Evolutionary conservation across 2,888 invertebrate genomes (phyloP).

Genomic region (Chrysolina haemoptera): DNA sequence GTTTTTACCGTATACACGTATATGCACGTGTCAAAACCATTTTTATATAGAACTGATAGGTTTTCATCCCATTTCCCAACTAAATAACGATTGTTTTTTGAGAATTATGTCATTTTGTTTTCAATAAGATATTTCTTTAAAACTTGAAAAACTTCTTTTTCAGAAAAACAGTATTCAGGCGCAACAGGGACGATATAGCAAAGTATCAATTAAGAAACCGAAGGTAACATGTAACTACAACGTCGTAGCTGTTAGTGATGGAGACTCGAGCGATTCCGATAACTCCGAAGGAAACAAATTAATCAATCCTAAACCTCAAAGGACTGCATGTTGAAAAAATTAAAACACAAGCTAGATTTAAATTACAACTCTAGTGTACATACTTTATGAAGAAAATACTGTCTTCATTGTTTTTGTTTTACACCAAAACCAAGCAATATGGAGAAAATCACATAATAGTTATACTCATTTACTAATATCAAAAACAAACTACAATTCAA

Average conservation of each 20-base stretch:
- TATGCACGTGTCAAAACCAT: too few species aligned
- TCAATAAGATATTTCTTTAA: neutral
- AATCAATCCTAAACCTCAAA: conserved; percentile 62
- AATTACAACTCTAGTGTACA: conserved; percentile 54
- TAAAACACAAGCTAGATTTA: conserved; percentile 32
- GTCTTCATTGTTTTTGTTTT: conserved; percentile 63
- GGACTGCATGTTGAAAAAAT: conserved; percentile 65
- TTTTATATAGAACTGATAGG: too few species aligned
- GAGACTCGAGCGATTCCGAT: conserved; percentile 67
- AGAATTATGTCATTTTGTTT: too few species aligned
- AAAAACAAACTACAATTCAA: neutral
- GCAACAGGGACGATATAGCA: conserved; percentile 66
- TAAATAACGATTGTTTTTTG: too few species aligned
- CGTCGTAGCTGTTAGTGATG: conserved; percentile 68
- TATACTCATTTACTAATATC: neutral
- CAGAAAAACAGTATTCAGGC: conserved; percentile 67
- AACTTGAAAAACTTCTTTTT: conserved; percentile 47
- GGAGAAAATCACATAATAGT: conserved; percentile 48
- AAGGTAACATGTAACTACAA: conserved; percentile 71
- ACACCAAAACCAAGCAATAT: conserved; percentile 40
- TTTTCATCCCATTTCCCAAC: too few species aligned
- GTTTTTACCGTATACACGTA: too few species aligned
- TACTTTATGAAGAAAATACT: conserved; percentile 56
- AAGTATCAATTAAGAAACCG: conserved; percentile 69
- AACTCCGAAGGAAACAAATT: conserved; percentile 66